Evolutionary conservation across 2,888 invertebrate genomes (phyloP).

Genomic region (Lissocephala sabroskyi): DNA sequence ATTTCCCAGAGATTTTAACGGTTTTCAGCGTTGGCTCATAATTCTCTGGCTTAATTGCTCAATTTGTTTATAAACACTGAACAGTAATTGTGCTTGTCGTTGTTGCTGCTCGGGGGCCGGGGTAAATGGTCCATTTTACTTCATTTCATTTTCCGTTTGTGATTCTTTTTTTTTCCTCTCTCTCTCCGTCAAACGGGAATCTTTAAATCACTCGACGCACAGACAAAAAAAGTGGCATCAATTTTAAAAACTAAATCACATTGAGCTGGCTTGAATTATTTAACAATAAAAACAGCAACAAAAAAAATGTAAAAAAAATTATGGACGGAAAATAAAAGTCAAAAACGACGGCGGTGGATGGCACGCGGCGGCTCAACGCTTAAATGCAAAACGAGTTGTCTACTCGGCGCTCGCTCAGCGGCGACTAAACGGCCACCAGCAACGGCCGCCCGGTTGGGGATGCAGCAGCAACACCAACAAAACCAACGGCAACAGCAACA

Average conservation of each 20-base stretch:
- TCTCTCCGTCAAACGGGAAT: not conserved
- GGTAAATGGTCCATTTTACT: not conserved
- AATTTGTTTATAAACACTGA: not conserved
- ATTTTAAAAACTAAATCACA: conserved; percentile 18
- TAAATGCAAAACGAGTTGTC: conserved; percentile 32
- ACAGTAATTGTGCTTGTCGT: not conserved
- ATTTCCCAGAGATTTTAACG: not conserved
- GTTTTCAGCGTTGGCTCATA: not conserved
- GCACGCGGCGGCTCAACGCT: conserved; percentile 25
- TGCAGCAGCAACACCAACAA: conserved; percentile 6
- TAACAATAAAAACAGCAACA: conserved; percentile 26
- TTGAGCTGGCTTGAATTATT: no score
- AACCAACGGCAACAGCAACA: not conserved
- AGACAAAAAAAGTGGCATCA: conserved; percentile 1
- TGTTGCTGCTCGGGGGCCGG: no score
- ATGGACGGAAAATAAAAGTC: conserved; percentile 1
- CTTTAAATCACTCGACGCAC: not conserved
- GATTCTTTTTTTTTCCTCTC: not conserved
- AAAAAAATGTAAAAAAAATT: conserved; percentile 5
- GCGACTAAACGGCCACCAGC: conserved; percentile 36
- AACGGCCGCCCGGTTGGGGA: not conserved
- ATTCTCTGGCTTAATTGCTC: not conserved
- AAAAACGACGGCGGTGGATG: no score
- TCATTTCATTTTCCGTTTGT: no score
- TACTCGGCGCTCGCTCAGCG: conserved; percentile 60